These are phyloP conservation scores for Lipophrys pholis DNA, from an alignment of 2,113 vertebrate genomes.

Conservation along the genomic window DNA sequence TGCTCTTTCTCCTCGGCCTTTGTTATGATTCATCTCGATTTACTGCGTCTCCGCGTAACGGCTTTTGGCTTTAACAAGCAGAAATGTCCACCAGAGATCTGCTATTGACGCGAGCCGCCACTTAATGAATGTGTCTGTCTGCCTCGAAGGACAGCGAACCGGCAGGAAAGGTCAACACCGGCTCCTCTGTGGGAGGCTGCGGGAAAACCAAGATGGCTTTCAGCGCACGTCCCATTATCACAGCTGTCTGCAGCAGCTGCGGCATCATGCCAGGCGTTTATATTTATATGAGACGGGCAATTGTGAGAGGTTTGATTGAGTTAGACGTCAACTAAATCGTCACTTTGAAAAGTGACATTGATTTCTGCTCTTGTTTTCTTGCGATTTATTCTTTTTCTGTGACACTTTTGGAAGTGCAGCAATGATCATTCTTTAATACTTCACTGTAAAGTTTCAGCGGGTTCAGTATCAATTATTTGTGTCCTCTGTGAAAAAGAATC, in stretches of 20 bases:
- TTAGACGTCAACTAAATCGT: too few relatives aligned
- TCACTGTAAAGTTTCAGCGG: too few relatives aligned
- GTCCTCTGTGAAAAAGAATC: too few relatives aligned
- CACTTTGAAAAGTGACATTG: too few relatives aligned
- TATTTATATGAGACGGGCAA: too few relatives aligned
- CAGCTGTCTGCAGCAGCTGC: slow-evolving; percentile 1
- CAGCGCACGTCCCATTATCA: background rate
- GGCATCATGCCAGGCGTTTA: background rate
- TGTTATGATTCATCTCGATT: slow-evolving; percentile 18
- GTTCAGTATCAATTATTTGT: too few relatives aligned
- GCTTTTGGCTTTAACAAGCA: slow-evolving; percentile 28
- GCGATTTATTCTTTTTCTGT: too few relatives aligned
- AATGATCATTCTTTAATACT: too few relatives aligned
- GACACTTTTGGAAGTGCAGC: too few relatives aligned
- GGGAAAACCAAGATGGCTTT: background rate
- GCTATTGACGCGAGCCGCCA: slow-evolving; percentile 9
- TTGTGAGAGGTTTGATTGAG: too few relatives aligned
- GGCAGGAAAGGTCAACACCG: slow-evolving; percentile 31
- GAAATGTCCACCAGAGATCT: slow-evolving; percentile 9
- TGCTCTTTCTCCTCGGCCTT: background rate
- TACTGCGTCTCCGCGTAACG: background rate
- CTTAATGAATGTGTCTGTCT: slow-evolving; percentile 32
- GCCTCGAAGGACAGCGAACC: slow-evolving; percentile 1
- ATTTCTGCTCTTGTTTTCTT: too few relatives aligned
- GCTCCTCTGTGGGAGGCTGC: slow-evolving; percentile 3